Conservation (phyloP, 2,797 vertebrate genomes). For the Melanotaenia pygmaea region DNA sequence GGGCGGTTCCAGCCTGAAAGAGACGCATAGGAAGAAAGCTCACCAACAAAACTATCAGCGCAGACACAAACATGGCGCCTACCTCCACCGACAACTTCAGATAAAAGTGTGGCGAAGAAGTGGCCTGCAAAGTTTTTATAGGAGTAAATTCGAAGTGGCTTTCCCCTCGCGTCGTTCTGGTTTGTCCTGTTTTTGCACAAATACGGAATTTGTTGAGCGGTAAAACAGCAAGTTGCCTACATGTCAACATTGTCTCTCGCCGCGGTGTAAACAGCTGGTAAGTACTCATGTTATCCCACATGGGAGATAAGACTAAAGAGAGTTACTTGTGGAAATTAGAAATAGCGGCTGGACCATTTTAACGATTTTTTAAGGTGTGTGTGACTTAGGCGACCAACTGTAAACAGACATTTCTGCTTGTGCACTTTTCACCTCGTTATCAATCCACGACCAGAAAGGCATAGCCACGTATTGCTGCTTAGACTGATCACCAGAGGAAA, state of each 20-base stretch:
- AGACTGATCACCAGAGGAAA: conserved; percentile 11
- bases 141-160: conserved; percentile 17
- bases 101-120: conserved; percentile 72
- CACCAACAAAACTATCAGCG: conserved; percentile 67
- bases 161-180: background rate
- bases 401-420: conserved; percentile 22
- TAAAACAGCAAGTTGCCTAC: conserved; percentile 76
- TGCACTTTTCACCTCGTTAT: conserved; percentile 39
- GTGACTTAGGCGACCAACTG: background rate
- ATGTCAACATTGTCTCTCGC: conserved; percentile 78
- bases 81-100: conserved; percentile 67
- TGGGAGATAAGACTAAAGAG: background rate
- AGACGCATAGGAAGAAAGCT: conserved; percentile 71
- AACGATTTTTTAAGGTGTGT: background rate
- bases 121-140: conserved; percentile 64
- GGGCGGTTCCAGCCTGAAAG: conserved; percentile 78
- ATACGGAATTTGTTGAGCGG: conserved; percentile 52
- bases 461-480: conserved; percentile 55
- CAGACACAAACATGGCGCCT: conserved; percentile 85
- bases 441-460: conserved; percentile 26
- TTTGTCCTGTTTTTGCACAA: conserved; percentile 32
- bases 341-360: background rate
- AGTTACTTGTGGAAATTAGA: background rate
- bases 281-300: conserved; percentile 58
- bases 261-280: conserved; percentile 84